Conservation (phyloP, 2,797 vertebrate genomes). For the Pygocentrus nattereri region DNA sequence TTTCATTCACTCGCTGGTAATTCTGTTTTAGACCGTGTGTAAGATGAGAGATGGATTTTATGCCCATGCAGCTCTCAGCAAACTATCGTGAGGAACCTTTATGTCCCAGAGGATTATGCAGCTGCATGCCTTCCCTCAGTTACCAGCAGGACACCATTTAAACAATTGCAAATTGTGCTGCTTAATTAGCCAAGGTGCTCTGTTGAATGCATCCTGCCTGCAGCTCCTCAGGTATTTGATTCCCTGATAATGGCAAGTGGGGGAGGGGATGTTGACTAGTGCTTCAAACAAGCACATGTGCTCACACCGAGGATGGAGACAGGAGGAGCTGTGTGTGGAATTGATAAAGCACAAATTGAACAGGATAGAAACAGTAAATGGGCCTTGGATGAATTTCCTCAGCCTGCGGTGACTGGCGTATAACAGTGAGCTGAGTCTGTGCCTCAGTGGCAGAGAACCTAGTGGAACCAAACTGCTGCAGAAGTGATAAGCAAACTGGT, state of each 20-base stretch:
- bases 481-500: slow-evolving; percentile 10
- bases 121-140: neutral
- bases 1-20: neutral
- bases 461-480: neutral
- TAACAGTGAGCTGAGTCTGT: neutral
- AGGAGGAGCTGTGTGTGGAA: neutral
- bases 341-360: slow-evolving; percentile 10
- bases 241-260: neutral
- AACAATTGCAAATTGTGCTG: slow-evolving; percentile 9
- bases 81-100: neutral
- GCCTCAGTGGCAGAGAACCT: neutral
- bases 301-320: neutral
- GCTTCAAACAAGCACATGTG: neutral
- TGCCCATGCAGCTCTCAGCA: neutral
- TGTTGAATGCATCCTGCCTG: slow-evolving; percentile 22
- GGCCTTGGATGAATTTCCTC: neutral
- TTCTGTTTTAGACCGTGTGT: neutral
- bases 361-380: neutral
- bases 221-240: slow-evolving; percentile 13
- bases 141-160: neutral
- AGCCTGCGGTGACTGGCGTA: neutral
- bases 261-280: neutral
- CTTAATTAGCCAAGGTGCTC: slow-evolving; percentile 39
- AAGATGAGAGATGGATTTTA: neutral
- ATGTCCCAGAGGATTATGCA: neutral